Evolutionary conservation across 2,888 invertebrate species (phyloP), one percentile per base, ranked within the genome.

Genomic region (Hydropsyche betteni): DNA sequence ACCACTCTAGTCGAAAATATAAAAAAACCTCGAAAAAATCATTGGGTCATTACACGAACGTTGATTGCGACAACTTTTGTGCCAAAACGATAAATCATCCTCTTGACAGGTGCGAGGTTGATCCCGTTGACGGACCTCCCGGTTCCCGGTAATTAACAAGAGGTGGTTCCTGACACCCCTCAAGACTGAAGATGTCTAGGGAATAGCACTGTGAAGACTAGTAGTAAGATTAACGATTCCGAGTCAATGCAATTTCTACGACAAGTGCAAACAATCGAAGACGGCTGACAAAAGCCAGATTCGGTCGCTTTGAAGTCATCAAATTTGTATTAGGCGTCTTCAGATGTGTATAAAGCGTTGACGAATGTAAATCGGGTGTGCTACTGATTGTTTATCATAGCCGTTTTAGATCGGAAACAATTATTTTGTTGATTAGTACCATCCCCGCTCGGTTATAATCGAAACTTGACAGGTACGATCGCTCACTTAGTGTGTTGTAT

Each of bases 211-310:
- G 24, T n/a, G 44, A 53, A 36, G 72, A 75, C 74, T 77, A 76
- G 75, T 75, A 52, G 76, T 71, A 76, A 79, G 77, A 79, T 79
- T 76, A 79, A 79, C 76, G 75, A 75, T 71, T 61, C 36, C 53
- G 70, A 74, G 53, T 68, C 77, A 64, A 75, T 77, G 77, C 77
- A 68, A 55, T 73, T 72, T 52, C 75, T 55, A 36, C 36, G 36
- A 8, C 61, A 8, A 5, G 61, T 61, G 5, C 61, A 12, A 64
- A 72, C 52, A 55, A 50, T 50, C 71, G 70, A 24, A 24, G 24
- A 58, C 71, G 75, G 73, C 61, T 64, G 74, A 74, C 69, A 58
- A 77, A 77, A 68, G 36, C 75, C 77, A 75, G 77, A 51, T 53
- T 64, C 50, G 61, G 53, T 68, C 51, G 68, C 51, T 68, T 74